These are phyloP conservation scores for Acanthaster planci DNA, from an alignment of 35 echinoderm and acorn worm species.

Conservation along the genomic window DNA sequence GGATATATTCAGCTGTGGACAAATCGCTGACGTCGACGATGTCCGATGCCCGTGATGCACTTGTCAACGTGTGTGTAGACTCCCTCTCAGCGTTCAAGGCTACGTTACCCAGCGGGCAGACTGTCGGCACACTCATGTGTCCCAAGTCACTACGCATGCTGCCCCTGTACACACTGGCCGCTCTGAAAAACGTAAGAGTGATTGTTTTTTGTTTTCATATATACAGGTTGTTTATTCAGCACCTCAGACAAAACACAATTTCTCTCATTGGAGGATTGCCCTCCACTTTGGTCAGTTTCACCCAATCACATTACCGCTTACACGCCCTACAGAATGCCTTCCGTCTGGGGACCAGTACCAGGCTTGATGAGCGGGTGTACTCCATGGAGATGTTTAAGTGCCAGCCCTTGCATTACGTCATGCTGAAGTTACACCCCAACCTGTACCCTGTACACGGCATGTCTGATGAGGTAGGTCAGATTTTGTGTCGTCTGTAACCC, in stretches of 20 bases:
- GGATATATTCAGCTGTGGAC: conserved; percentile 77
- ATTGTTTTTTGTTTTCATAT: too few relatives aligned
- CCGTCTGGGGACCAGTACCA: conserved; percentile 76
- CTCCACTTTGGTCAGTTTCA: not conserved
- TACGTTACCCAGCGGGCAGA: conserved; percentile 63
- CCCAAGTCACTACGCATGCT: conserved; percentile 78
- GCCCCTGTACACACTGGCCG: conserved; percentile 67
- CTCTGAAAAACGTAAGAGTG: conserved; percentile 87
- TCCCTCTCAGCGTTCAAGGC: conserved; percentile 66
- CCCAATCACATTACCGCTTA: conserved; percentile 8
- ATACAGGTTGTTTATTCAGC: too few relatives aligned
- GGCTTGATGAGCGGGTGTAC: conserved; percentile 82
- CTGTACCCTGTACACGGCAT: conserved; percentile 84
- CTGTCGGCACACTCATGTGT: conserved; percentile 69
- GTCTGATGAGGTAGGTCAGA: conserved; percentile 63
- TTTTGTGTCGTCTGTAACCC: too few relatives aligned
- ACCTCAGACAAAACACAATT: not conserved
- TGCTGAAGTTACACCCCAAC: conserved; percentile 79
- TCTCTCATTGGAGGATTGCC: not conserved
- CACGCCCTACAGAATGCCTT: conserved; percentile 74
- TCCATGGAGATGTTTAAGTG: conserved; percentile 97
- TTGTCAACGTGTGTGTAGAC: conserved; percentile 90
- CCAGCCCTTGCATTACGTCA: conserved; percentile 77
- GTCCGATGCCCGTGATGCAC: conserved; percentile 82
- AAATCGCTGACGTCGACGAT: conserved; percentile 70